These are phyloP conservation scores for Heliconius eleuchia DNA, from an alignment of 1,140 invertebrate species.

Conservation along the genomic window DNA sequence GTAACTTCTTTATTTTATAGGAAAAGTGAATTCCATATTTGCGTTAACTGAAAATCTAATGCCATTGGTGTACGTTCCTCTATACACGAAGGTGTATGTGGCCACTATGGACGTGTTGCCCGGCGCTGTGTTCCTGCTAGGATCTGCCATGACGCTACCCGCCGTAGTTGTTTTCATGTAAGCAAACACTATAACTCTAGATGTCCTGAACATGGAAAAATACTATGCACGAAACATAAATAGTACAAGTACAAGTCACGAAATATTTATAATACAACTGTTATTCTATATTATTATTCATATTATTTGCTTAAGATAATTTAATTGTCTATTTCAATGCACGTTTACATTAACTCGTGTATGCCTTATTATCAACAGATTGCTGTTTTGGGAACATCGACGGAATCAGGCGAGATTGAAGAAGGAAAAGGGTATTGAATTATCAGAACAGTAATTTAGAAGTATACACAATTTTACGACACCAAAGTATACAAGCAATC, in stretches of 20 bases:
- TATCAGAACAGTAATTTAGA: conserved; percentile 24
- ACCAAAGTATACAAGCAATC: conserved; percentile 20
- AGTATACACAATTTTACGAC: conserved; percentile 14
- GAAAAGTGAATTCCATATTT: conserved; percentile 87
- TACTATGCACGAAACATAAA: background rate
- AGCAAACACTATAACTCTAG: background rate
- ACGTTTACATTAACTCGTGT: background rate
- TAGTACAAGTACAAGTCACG: background rate
- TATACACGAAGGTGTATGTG: conserved; percentile 85
- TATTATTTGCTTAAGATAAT: conserved; percentile 19
- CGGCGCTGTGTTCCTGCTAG: conserved; percentile 86
- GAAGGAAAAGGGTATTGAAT: conserved; percentile 32
- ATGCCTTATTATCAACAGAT: conserved; percentile 36
- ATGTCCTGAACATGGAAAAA: background rate
- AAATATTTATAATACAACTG: background rate
- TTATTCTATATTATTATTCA: conserved; percentile 15
- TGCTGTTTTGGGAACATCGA: conserved; percentile 53
- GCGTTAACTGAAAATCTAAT: conserved; percentile 86
- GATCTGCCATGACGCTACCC: conserved; percentile 84
- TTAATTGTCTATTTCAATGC: background rate
- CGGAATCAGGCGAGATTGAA: conserved; percentile 37
- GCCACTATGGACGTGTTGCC: conserved; percentile 85
- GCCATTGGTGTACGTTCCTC: conserved; percentile 85
- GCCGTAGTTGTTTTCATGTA: conserved; percentile 86
- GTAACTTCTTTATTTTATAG: conserved; percentile 69